Evolutionary conservation across 2,888 invertebrate species (phyloP).

Genomic region (Dasysyrphus albostriatus): DNA sequence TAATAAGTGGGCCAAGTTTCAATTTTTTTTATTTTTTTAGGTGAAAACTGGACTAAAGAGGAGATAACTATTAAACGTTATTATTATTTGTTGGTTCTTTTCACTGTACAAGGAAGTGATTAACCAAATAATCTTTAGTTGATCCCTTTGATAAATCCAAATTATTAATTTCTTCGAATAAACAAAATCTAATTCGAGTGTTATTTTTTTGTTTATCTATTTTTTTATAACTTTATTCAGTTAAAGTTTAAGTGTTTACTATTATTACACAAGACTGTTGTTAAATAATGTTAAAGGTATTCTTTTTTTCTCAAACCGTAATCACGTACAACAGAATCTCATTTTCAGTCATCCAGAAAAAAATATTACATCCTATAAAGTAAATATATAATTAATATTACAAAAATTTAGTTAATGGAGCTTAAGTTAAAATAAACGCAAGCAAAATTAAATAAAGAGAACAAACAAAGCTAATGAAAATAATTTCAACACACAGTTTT

Average conservation of each 20-base stretch:
- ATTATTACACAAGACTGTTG: slow-evolving; percentile 62
- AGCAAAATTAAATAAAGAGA: slow-evolving; percentile 2
- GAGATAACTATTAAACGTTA: too few species aligned
- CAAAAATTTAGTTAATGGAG: slow-evolving; percentile 2
- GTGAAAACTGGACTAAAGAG: too few species aligned
- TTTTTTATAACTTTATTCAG: slow-evolving; percentile 64
- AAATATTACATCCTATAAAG: slow-evolving; percentile 25
- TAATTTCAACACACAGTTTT: background rate
- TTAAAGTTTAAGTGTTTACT: slow-evolving; percentile 63
- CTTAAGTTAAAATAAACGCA: background rate
- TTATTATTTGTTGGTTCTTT: too few species aligned
- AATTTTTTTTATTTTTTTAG: too few species aligned
- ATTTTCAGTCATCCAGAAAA: slow-evolving; percentile 61
- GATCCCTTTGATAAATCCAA: too few species aligned
- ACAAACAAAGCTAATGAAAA: background rate
- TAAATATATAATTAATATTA: slow-evolving; percentile 37
- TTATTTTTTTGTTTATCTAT: background rate
- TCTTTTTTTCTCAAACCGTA: slow-evolving; percentile 45
- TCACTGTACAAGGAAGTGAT: too few species aligned
- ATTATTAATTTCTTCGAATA: too few species aligned
- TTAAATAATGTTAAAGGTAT: slow-evolving; percentile 63
- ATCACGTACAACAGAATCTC: slow-evolving; percentile 59
- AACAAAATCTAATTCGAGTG: background rate
- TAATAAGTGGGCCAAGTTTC: too few species aligned
- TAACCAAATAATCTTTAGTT: too few species aligned